These are phyloP conservation scores for Xenus cinereus DNA, from an alignment of 2,113 vertebrate species.

Conservation along the genomic window DNA sequence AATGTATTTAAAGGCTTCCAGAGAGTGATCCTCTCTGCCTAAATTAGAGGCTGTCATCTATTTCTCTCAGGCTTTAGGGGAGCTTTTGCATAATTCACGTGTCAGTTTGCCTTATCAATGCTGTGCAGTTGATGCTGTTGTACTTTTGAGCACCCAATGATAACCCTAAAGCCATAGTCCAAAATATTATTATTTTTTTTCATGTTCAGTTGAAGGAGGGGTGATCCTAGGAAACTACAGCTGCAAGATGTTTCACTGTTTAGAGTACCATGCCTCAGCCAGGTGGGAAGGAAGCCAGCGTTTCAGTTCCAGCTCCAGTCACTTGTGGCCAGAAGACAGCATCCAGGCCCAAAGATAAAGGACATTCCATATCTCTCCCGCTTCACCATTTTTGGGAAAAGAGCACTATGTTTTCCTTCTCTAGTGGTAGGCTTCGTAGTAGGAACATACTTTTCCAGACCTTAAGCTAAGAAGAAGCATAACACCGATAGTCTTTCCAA, in stretches of 20 bases:
- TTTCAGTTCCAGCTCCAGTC: not conserved
- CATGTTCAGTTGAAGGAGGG: not conserved
- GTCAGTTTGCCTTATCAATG: not conserved
- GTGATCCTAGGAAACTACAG: not conserved
- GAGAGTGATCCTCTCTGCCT: not conserved
- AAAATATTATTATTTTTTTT: not conserved
- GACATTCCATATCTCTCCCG: not conserved
- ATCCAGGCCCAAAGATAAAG: conserved; percentile 1
- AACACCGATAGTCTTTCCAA: not conserved
- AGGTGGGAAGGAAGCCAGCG: not conserved
- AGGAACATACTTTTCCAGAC: not conserved
- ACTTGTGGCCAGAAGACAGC: conserved; percentile 8
- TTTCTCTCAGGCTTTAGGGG: not conserved
- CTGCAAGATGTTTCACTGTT: not conserved
- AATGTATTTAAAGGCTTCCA: not conserved
- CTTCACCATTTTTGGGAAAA: conserved; percentile 34
- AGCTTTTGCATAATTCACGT: not conserved
- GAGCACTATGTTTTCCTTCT: not conserved
- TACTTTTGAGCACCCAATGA: not conserved
- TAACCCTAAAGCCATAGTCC: not conserved
- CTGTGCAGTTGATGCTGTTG: not conserved
- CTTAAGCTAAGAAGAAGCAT: not conserved
- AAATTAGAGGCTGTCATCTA: not conserved
- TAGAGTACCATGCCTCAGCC: not conserved
- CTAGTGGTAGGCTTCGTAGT: not conserved